These are phyloP conservation scores for Falcaria lacertinaria DNA, from an alignment of 2,888 invertebrate species.

Conservation along the genomic window DNA sequence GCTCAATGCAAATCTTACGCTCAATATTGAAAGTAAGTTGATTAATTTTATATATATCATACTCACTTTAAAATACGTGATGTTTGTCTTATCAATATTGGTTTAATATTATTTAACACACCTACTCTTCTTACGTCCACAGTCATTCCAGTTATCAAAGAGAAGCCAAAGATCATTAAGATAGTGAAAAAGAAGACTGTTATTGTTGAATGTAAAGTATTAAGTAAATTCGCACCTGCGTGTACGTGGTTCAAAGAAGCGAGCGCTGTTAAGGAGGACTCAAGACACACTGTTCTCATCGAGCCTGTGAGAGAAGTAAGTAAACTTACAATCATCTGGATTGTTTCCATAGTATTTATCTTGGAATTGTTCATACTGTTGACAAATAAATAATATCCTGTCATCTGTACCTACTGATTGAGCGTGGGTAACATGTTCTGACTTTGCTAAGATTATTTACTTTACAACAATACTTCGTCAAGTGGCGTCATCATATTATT, in stretches of 20 bases:
- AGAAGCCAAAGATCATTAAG: constrained; percentile 94
- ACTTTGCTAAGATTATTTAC: too few relatives aligned
- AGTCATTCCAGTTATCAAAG: constrained; percentile 96
- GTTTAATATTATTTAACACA: constrained; percentile 6
- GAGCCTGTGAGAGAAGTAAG: constrained; percentile 89
- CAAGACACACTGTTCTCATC: constrained; percentile 86
- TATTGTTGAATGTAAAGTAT: constrained; percentile 95
- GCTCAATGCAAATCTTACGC: constrained; percentile 96
- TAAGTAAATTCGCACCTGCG: constrained; percentile 95
- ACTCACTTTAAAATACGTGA: neutral
- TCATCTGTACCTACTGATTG: too few relatives aligned
- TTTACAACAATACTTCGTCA: too few relatives aligned
- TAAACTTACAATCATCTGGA: too few relatives aligned
- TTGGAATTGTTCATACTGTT: too few relatives aligned
- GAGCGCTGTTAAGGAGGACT: constrained; percentile 87
- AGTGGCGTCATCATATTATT: too few relatives aligned
- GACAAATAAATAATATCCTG: too few relatives aligned
- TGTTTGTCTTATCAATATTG: neutral
- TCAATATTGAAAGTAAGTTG: constrained; percentile 97
- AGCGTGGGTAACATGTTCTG: too few relatives aligned
- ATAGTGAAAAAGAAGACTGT: constrained; percentile 95
- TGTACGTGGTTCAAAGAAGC: constrained; percentile 96
- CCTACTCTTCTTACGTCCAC: constrained; percentile 23
- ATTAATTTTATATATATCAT: neutral
- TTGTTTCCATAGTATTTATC: too few relatives aligned